A percentile compares a stretch with the other conserved stretches of the same genome.
phyloP scores from a whole-genome alignment of 1,140 invertebrate species.

The Sipha flava region DNA sequence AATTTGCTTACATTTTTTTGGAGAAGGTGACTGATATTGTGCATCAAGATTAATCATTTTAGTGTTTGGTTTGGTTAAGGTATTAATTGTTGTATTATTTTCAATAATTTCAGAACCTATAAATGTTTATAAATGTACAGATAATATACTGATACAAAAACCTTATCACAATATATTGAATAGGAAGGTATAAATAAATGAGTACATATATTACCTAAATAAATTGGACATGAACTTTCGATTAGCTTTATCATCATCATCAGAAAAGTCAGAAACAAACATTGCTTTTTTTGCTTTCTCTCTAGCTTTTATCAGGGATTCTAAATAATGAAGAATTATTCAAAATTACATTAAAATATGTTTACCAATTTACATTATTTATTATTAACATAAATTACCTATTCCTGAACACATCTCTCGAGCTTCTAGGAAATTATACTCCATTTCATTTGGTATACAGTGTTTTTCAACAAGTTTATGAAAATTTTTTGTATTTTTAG shows the following conservation, averaged over 20 bases:
- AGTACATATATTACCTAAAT: too few species aligned
- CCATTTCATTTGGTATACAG: background rate
- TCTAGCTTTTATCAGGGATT: background rate
- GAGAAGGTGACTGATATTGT: too few species aligned
- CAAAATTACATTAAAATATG: background rate
- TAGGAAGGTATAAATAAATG: too few species aligned
- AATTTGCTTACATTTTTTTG: background rate
- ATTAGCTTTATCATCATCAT: background rate
- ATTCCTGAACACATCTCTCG: background rate
- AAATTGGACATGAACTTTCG: background rate
- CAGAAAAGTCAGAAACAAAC: background rate
- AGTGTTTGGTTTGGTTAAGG: background rate
- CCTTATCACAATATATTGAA: too few species aligned
- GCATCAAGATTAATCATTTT: background rate
- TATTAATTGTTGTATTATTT: too few species aligned
- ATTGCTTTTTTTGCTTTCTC: background rate
- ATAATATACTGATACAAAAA: too few species aligned
- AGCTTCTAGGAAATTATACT: background rate
- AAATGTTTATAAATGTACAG: too few species aligned
- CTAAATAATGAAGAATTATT: background rate
- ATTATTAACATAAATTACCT: background rate
- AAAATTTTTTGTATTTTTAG: background rate
- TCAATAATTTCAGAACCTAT: too few species aligned
- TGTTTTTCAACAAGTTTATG: background rate
- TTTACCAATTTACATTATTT: background rate